Evolutionary conservation across 2,888 invertebrate genomes (phyloP).

Genomic region (Xanthia icteritia): DNA sequence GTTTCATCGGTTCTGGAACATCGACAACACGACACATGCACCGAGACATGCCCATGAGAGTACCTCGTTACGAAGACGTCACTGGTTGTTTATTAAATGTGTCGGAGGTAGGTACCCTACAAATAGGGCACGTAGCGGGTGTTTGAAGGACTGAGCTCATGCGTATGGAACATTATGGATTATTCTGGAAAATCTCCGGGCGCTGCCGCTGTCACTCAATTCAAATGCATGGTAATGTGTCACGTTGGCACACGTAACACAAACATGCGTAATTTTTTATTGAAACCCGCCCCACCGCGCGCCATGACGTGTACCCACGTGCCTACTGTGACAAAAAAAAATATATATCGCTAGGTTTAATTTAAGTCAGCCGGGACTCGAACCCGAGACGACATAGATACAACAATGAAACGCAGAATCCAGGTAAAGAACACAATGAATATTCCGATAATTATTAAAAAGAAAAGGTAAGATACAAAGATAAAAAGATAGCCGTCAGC

Average conservation of each 20-base stretch:
- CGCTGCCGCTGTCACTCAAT: conserved; percentile 80
- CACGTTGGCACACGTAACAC: conserved; percentile 78
- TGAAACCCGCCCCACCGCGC: not conserved
- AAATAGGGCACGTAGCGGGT: conserved; percentile 60
- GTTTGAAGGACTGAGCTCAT: conserved; percentile 63
- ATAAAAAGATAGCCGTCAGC: too few relatives aligned
- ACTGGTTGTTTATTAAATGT: conserved; percentile 11
- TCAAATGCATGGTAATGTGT: conserved; percentile 79
- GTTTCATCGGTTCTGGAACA: not conserved
- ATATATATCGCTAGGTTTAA: too few relatives aligned
- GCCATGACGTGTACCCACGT: not conserved
- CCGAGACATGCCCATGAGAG: not conserved
- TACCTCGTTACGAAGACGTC: conserved; percentile 2
- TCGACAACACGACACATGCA: not conserved
- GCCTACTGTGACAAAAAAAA: not conserved
- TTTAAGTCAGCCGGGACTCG: too few relatives aligned
- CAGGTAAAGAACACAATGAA: too few relatives aligned
- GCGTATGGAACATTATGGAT: conserved; percentile 55
- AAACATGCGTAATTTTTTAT: conserved; percentile 46
- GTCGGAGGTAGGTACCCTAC: conserved; percentile 46
- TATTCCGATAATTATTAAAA: too few relatives aligned
- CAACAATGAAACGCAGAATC: too few relatives aligned
- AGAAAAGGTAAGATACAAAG: too few relatives aligned
- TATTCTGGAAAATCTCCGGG: conserved; percentile 77
- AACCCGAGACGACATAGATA: too few relatives aligned